Conservation (phyloP, 1,140 invertebrate species). For the Anastatus disparis region DNA sequence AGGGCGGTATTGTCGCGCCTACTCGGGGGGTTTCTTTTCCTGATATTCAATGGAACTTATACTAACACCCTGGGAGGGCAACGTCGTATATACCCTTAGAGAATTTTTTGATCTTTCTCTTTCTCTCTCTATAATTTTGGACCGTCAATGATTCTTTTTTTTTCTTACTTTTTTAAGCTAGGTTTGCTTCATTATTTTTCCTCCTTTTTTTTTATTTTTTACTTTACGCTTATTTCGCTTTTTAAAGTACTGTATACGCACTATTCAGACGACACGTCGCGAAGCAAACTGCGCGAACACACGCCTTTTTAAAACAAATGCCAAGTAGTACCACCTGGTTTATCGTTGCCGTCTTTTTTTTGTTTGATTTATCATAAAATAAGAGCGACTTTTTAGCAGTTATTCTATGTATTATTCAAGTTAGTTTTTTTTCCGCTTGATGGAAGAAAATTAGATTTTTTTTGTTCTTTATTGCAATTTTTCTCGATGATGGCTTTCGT, state of each 20-base stretch:
- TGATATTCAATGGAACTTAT: constrained; percentile 54
- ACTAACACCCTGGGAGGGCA: constrained; percentile 66
- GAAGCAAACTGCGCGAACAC: no score
- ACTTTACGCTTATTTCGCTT: no score
- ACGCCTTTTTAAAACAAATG: constrained; percentile 2
- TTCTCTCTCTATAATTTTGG: constrained; percentile 64
- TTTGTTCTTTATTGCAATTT: no score
- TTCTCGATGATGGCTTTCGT: no score
- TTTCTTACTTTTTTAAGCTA: constrained; percentile 16
- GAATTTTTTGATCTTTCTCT: constrained; percentile 50
- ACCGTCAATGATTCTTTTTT: constrained; percentile 51
- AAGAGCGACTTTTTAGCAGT: no score
- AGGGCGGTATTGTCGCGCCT: constrained; percentile 45
- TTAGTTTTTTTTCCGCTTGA: no score
- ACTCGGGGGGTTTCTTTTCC: constrained; percentile 29
- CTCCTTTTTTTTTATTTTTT: no score
- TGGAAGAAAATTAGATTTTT: no score
- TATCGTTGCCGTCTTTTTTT: no score
- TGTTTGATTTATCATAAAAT: no score
- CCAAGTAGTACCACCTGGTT: constrained; percentile 4
- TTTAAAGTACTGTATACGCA: background rate
- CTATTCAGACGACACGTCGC: constrained; percentile 26
- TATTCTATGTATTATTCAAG: no score
- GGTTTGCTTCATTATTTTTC: background rate
- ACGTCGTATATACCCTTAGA: no score